Percentiles rank a stretch among this genome's conserved stretches.
Evolutionary conservation across 2,113 vertebrate genomes (phyloP).

Genomic region (Colossoma macropomum): DNA sequence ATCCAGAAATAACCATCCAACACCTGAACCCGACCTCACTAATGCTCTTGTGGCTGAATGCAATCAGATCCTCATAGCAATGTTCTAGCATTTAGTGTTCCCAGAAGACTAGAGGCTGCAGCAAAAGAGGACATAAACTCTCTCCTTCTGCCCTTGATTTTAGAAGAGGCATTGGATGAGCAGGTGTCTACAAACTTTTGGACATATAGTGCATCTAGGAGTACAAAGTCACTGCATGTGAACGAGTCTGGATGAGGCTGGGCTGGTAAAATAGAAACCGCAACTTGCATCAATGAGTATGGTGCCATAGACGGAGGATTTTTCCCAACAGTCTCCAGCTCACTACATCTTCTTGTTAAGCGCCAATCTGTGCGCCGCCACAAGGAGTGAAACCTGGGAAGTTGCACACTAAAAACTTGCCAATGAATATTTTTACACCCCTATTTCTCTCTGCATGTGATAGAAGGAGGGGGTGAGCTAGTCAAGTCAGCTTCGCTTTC

Average conservation of each 20-base stretch:
- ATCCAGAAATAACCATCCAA: neutral
- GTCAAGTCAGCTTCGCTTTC: slow-evolving; percentile 53
- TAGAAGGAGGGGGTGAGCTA: slow-evolving; percentile 42
- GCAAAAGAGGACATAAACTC: too few relatives aligned
- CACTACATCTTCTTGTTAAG: neutral
- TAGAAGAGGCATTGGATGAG: too few relatives aligned
- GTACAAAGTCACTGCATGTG: neutral
- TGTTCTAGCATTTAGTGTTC: neutral
- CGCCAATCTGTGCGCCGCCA: neutral
- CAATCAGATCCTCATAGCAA: neutral
- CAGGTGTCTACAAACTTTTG: neutral
- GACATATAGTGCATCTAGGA: neutral
- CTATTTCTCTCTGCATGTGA: slow-evolving; percentile 25
- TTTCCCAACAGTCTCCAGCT: neutral
- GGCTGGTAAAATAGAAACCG: neutral
- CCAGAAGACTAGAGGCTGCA: too few relatives aligned
- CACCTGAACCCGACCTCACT: neutral
- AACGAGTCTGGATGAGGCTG: neutral
- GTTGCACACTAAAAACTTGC: slow-evolving; percentile 42
- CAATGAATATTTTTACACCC: slow-evolving; percentile 54
- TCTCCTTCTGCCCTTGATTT: too few relatives aligned
- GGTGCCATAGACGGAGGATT: neutral
- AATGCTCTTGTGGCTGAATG: neutral
- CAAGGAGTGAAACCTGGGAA: slow-evolving; percentile 15
- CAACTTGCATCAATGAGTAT: slow-evolving; percentile 6